Evolutionary conservation across 2,797 vertebrate genomes (phyloP).

Genomic region (Gymnodraco acuticeps): DNA sequence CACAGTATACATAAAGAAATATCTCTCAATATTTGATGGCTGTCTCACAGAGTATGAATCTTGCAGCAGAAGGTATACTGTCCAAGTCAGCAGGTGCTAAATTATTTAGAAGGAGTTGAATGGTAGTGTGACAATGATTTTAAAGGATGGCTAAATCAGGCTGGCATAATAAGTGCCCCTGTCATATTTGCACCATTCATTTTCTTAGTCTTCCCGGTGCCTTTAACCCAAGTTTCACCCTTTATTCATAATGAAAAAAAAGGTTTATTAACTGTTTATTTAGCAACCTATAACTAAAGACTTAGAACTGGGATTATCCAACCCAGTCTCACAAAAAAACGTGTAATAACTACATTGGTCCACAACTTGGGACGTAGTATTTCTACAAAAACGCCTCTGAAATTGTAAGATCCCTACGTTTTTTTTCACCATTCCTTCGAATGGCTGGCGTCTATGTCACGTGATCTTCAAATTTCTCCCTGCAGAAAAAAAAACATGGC

Average conservation of each 20-base stretch:
- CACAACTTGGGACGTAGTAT: too few relatives aligned
- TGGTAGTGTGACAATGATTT: slow-evolving; percentile 37
- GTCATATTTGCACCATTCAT: slow-evolving; percentile 23
- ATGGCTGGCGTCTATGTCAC: too few relatives aligned
- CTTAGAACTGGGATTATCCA: not conserved
- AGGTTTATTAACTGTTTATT: slow-evolving; percentile 25
- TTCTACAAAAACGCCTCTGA: too few relatives aligned
- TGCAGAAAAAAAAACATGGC: too few relatives aligned
- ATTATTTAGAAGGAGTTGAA: slow-evolving; percentile 63
- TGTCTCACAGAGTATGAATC: slow-evolving; percentile 41
- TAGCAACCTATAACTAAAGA: slow-evolving; percentile 8
- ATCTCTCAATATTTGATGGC: slow-evolving; percentile 44
- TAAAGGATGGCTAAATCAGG: slow-evolving; percentile 53
- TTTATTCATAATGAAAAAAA: slow-evolving; percentile 32
- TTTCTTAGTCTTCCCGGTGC: slow-evolving; percentile 9
- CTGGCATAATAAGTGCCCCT: slow-evolving; percentile 37
- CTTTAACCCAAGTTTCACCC: slow-evolving; percentile 14
- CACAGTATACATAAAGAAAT: slow-evolving; percentile 14
- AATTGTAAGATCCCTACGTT: too few relatives aligned
- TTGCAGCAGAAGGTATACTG: slow-evolving; percentile 41
- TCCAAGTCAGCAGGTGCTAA: slow-evolving; percentile 38
- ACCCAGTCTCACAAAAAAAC: too few relatives aligned
- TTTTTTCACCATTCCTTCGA: too few relatives aligned
- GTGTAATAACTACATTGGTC: too few relatives aligned
- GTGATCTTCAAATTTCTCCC: too few relatives aligned